Base-by-base conservation (phyloP, 2,888 invertebrate genomes). In the Nomada lathburiana region DNA sequence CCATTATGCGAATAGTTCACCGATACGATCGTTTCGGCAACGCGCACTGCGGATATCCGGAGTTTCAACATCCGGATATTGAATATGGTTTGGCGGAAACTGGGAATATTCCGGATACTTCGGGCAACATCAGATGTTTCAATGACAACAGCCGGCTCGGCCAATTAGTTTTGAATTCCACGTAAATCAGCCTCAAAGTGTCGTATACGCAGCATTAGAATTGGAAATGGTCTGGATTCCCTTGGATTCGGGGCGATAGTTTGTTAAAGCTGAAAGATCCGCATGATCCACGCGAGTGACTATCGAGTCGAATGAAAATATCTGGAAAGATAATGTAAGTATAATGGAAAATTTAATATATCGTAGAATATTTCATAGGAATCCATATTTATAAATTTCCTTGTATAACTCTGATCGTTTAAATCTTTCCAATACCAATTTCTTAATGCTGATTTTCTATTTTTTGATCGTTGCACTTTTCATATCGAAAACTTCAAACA, bases 1-100 rank as follows among this genome's bases (percentile, higher is more conserved):
- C 81, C 81, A 84, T 86, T 84, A 85, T 86, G 85, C 80, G 84
- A 86, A 86, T 86, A 86, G 86, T 86, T 86, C 76, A 63, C 76
- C 82, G 85, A 86, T 86, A 85, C 85, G 84, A 76, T 82, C 86
- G 86, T 85, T 84, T 77, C 80, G 85, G 78, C 76, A 82, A 82
- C 85, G 86, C 82, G 81, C 85, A 79, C 65, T 75, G 82, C 80
- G 82, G 83, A 75, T 80, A 83, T 80, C 78, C 86, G 73, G 85
- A 86, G 76, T 86, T 86, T 82, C 80, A 77, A 85, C 80, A 80
- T 84, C 71, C 85, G 86, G 85, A 86, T 86, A 85, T 86, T 86
- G 84, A 86, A 86, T 86, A 86, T 78, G 85, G 80, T 82, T 76
- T 59, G 65, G 74, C 84, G 86, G 86, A 86, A 86, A 86, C 85